Base-by-base conservation (phyloP, 2,797 vertebrate genomes). In the Ficedula albicollis region DNA sequence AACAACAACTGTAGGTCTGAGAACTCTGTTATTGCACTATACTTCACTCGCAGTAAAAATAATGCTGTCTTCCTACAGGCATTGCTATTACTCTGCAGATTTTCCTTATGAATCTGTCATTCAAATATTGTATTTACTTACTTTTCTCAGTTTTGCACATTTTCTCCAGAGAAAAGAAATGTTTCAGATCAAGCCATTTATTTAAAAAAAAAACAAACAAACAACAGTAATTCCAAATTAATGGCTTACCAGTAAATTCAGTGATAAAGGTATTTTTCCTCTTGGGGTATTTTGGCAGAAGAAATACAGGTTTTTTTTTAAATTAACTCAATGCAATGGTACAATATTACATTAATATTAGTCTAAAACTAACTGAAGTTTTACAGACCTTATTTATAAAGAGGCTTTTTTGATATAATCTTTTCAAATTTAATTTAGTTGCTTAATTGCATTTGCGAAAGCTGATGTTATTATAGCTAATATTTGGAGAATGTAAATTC, bases 341-440 rank as follows among this genome's bases (percentile, higher is more conserved):
- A 44, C 8, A 22, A 23, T 69, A 60, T 36, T 74, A 26, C 19
- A 10, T 44, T 86, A 68, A 49, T 70, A 25, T 6, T 74, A 39
- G 41, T 93, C 97, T 95, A 93, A 96, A 97, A 96, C 46, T 19
- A 78, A 21, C 41, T 38, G 63, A 72, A 74, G 16, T 86, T 96
- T 86, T 62, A 62, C 13, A n/a, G 44, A 63, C 21, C 3, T 87
- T 64, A 25, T 30, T 89, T 74, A 39, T 73, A 56, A 59, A 63
- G 39, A 74, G 13, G 30, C 8, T 49, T 87, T 63, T 85, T 68
- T 23, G 9, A 11, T 68, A 20, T 5, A 63, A 27, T 69, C 0
- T 62, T 84, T 66, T 58, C 36, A 87, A 84, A 52, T 67, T 32
- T 30, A 49, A 48, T 87, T 44, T 56, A 41, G 36, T 72, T 58